A percentile compares a stretch with the other conserved stretches of the same genome.
phyloP scores from a whole-genome alignment of 2,113 vertebrate genomes.

The Semicossyphus pulcher region DNA sequence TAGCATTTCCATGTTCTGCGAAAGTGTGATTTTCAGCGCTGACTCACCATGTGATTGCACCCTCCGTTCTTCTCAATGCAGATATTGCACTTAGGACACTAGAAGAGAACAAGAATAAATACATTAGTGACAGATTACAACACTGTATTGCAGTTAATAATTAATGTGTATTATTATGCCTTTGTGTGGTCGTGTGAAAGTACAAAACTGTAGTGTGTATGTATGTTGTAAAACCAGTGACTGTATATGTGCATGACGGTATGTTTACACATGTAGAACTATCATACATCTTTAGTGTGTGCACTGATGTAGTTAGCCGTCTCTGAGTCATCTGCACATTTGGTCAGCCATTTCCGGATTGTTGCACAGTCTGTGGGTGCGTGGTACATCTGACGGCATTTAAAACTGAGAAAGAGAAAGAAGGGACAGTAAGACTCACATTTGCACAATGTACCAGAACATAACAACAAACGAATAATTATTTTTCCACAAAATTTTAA shows the following conservation, averaged over 20 bases:
- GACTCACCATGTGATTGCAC: constrained; percentile 99
- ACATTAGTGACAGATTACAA: not conserved
- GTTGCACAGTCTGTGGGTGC: constrained; percentile 99
- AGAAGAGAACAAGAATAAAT: constrained; percentile 19
- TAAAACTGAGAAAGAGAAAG: constrained; percentile 86
- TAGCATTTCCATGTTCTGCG: constrained; percentile 28
- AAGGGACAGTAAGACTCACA: not conserved
- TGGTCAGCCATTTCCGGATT: constrained; percentile 98
- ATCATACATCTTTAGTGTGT: constrained; percentile 99
- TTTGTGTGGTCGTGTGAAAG: not conserved
- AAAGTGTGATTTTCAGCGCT: constrained; percentile 31
- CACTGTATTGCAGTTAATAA: not conserved
- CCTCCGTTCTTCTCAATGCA: constrained; percentile 99
- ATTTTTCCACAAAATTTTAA: too few species aligned
- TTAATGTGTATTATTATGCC: not conserved
- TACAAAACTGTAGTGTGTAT: not conserved
- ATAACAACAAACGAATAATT: too few species aligned
- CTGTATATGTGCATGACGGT: not conserved
- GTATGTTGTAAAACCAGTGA: not conserved
- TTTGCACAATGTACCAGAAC: not conserved
- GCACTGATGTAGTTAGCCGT: constrained; percentile 99
- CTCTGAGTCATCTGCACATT: constrained; percentile 99
- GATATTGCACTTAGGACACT: constrained; percentile 99
- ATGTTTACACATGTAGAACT: not conserved
- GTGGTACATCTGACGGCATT: constrained; percentile 99